A percentile compares a stretch with the other conserved stretches of the same genome.
Conservation (phyloP, 2,113 vertebrate species). For the Atlantisia rogersi region DNA sequence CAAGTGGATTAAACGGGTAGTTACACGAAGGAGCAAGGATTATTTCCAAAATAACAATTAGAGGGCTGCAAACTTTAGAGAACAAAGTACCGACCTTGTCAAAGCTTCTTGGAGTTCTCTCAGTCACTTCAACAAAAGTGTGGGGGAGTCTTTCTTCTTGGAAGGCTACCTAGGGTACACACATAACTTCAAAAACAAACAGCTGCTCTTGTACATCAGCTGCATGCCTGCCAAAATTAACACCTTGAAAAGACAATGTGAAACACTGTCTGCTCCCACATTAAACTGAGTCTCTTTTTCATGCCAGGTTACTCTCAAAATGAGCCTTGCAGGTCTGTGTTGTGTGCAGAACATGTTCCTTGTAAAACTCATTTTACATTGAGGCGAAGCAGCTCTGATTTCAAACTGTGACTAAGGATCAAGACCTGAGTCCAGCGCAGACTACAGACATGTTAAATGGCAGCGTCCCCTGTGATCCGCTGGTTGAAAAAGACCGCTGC, state of each 20-base stretch:
- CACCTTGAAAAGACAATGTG: background rate
- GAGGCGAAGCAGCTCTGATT: background rate
- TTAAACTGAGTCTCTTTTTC: background rate
- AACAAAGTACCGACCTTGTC: background rate
- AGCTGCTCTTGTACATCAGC: background rate
- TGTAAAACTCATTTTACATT: background rate
- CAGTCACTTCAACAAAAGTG: background rate
- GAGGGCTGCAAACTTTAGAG: background rate
- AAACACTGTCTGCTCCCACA: background rate
- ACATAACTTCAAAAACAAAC: background rate
- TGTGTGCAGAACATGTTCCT: fast-evolving
- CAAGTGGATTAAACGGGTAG: background rate
- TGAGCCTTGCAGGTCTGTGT: background rate
- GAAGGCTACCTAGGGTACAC: background rate
- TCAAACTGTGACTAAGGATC: background rate
- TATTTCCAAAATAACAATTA: background rate
- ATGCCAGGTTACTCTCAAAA: background rate
- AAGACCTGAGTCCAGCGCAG: background rate
- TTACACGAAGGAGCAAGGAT: background rate
- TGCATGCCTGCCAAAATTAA: background rate
- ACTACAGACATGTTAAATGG: background rate
- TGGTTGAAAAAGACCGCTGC: background rate
- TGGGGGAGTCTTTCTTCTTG: background rate
- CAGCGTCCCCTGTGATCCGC: background rate
- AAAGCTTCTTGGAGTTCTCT: background rate